phyloP scores from a whole-genome alignment of 2,797 vertebrate genomes.

The Gymnodraco acuticeps region DNA sequence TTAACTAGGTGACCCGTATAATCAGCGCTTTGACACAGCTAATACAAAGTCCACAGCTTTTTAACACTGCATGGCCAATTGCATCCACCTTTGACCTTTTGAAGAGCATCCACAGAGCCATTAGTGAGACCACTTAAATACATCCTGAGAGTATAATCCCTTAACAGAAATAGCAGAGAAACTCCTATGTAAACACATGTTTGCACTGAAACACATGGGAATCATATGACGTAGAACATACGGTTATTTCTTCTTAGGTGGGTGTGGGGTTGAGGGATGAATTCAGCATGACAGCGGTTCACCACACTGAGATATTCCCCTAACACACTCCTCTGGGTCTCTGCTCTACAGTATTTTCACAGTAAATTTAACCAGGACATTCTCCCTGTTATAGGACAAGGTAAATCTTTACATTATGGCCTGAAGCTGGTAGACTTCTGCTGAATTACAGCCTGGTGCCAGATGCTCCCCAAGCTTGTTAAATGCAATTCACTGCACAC shows the following conservation, averaged over 20 bases:
- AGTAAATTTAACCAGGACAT: conserved; percentile 44
- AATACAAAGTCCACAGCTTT: conserved; percentile 49
- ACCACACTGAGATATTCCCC: conserved; percentile 12
- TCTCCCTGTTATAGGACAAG: conserved; percentile 31
- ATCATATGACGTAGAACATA: conserved; percentile 40
- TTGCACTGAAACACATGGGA: conserved; percentile 45
- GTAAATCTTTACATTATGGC: conserved; percentile 63
- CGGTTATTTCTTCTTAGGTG: conserved; percentile 23
- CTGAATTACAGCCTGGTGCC: conserved; percentile 52
- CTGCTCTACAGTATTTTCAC: conserved; percentile 39
- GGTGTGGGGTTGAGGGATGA: background rate
- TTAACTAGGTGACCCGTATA: conserved; percentile 14
- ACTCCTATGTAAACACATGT: conserved; percentile 12
- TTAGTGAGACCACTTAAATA: conserved; percentile 45
- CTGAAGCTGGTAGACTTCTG: conserved; percentile 45
- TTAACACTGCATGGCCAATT: conserved; percentile 43
- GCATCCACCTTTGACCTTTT: conserved; percentile 53
- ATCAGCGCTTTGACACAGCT: conserved; percentile 20
- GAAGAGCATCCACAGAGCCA: conserved; percentile 16
- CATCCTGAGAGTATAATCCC: conserved; percentile 26
- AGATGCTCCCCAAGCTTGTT: conserved; percentile 62
- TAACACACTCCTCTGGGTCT: conserved; percentile 33
- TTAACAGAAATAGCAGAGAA: conserved; percentile 11
- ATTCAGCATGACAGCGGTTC: conserved; percentile 30
- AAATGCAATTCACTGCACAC: conserved; percentile 40